These are phyloP conservation scores for Lysandra coridon DNA, from an alignment of 2,888 invertebrate genomes.

Conservation along the genomic window DNA sequence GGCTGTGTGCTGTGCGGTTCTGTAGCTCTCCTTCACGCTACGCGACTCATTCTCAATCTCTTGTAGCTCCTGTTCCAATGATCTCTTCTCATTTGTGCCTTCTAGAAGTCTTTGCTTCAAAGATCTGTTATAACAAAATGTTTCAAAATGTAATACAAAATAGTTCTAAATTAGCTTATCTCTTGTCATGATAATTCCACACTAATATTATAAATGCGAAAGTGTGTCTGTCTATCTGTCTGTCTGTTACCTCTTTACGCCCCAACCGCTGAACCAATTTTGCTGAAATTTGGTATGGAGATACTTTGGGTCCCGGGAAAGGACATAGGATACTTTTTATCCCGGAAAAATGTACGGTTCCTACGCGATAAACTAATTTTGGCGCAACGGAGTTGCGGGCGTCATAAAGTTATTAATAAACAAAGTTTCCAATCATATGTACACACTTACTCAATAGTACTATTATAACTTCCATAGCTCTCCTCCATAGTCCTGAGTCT, in stretches of 20 bases:
- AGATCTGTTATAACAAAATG: constrained; percentile 38
- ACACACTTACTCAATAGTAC: constrained; percentile 67
- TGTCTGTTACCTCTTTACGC: no score
- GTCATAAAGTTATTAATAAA: not conserved
- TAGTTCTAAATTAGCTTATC: not conserved
- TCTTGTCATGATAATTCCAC: not conserved
- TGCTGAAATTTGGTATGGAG: no score
- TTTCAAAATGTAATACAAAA: no score
- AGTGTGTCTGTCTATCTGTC: no score
- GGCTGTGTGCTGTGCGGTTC: constrained; percentile 37
- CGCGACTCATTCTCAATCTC: constrained; percentile 48
- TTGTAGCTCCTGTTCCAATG: constrained; percentile 61
- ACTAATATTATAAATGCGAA: no score
- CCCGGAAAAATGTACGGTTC: no score
- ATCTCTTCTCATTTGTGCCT: constrained; percentile 52
- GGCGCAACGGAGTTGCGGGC: no score
- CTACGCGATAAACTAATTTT: no score
- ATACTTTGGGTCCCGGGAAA: no score
- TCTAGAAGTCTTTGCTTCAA: constrained; percentile 62
- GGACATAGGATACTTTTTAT: no score
- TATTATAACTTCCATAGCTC: constrained; percentile 58
- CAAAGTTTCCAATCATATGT: not conserved
- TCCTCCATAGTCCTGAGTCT: constrained; percentile 60
- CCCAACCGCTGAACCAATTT: no score
- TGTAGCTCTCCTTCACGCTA: constrained; percentile 33